These are phyloP conservation scores for Misgurnus anguillicaudatus DNA, from an alignment of 2,113 vertebrate species.

Conservation along the genomic window DNA sequence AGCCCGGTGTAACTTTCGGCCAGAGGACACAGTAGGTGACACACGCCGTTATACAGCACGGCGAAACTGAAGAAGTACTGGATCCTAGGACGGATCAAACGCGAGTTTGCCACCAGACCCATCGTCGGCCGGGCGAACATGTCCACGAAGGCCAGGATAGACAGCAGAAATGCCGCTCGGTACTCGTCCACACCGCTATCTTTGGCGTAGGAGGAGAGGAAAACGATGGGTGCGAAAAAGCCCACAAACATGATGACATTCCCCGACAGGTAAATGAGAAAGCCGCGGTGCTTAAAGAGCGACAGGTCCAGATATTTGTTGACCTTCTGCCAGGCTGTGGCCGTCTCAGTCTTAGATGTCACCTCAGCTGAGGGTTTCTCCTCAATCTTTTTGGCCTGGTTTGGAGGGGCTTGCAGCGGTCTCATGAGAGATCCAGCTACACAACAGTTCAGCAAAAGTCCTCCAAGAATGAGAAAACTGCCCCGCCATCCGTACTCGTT, in stretches of 20 bases:
- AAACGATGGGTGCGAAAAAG: slow-evolving; percentile 95
- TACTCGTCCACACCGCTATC: slow-evolving; percentile 92
- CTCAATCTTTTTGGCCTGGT: slow-evolving; percentile 71
- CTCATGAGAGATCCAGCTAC: slow-evolving; percentile 95
- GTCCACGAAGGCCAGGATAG: slow-evolving; percentile 92
- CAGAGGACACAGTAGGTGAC: slow-evolving; percentile 89
- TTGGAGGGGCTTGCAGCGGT: slow-evolving; percentile 72
- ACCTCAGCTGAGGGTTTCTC: slow-evolving; percentile 50
- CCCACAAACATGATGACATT: slow-evolving; percentile 97
- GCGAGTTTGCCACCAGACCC: slow-evolving; percentile 90
- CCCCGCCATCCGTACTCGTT: slow-evolving; percentile 94
- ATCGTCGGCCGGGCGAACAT: slow-evolving; percentile 92
- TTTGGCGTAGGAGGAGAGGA: slow-evolving; percentile 91
- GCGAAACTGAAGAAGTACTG: slow-evolving; percentile 96
- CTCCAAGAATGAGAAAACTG: slow-evolving; percentile 93
- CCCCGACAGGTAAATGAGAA: slow-evolving; percentile 94
- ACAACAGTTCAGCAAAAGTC: slow-evolving; percentile 89
- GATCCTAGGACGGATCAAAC: slow-evolving; percentile 85
- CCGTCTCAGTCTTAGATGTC: slow-evolving; percentile 64
- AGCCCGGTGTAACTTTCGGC: slow-evolving; percentile 82
- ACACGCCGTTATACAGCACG: slow-evolving; percentile 89
- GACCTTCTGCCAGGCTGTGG: slow-evolving; percentile 72
- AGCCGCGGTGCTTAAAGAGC: slow-evolving; percentile 94
- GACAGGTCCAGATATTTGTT: slow-evolving; percentile 90
- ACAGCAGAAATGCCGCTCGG: slow-evolving; percentile 90